Percentiles rank a stretch among this genome's conserved stretches.
phyloP scores from a whole-genome alignment of 1,140 invertebrate genomes.

The Drosophila grimshawi region DNA sequence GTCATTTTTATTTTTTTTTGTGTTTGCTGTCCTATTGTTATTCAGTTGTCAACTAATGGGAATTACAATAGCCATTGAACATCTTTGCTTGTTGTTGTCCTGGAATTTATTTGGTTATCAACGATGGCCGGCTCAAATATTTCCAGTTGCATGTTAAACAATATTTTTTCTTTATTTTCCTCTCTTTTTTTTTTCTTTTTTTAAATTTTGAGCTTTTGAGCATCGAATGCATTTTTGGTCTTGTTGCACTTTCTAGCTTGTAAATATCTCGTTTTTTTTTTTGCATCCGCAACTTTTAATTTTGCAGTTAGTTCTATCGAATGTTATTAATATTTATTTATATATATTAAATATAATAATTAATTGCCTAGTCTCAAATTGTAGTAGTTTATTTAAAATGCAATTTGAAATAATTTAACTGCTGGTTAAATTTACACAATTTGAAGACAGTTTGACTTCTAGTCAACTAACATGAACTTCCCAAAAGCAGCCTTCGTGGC shows the following conservation, averaged over 20 bases:
- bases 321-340: neutral
- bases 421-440: too few species aligned
- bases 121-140: constrained; percentile 15
- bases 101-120: constrained; percentile 17
- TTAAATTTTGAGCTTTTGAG: neutral
- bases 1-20: neutral
- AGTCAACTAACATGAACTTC: too few species aligned
- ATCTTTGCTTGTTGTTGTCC: neutral
- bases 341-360: too few species aligned
- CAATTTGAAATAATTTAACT: too few species aligned
- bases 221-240: neutral
- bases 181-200: neutral
- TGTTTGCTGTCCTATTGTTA: neutral
- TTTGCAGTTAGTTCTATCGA: too few species aligned
- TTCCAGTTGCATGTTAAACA: constrained; percentile 5
- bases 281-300: neutral
- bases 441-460: too few species aligned
- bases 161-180: neutral
- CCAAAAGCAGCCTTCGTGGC: too few species aligned
- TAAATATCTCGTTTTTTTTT: neutral
- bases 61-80: constrained; percentile 25
- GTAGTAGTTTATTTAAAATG: too few species aligned
- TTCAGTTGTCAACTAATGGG: constrained; percentile 27
- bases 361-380: too few species aligned
- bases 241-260: neutral